Base-by-base conservation (phyloP, 2,797 vertebrate species). In the Paedocypris micromegethes region DNA sequence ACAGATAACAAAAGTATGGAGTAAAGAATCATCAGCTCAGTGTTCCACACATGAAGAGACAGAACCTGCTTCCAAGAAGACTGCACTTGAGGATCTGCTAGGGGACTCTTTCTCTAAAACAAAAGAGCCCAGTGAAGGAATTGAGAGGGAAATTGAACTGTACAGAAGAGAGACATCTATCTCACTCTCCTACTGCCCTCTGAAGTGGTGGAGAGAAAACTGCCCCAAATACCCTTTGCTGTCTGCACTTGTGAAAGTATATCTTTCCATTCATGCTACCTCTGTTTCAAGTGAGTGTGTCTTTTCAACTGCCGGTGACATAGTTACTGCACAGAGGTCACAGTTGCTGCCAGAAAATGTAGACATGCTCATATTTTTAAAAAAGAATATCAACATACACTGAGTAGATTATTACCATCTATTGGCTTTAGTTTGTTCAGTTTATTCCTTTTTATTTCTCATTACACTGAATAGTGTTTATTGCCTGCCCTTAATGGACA, bases 141-240 rank as follows among this genome's bases (percentile, higher is more conserved):
- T 46, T 6, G 45, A 73, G 62, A 52, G 3, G 7, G 63, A 64
- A 56, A 68, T 54, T 58, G 48, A 62, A 47, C 42, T 49, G n/a
- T 76, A 64, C 57, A 57, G 65, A 66, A 75, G 64, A 56, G 62
- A 69, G 40, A 42, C 62, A 2, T 64, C 54, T 59, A 56, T 74
- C 50, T 9, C 47, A 41, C 53, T 72, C 61, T 53, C 51, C 38
- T 53, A 46, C 67, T 62, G 71, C 39, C 62, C 62, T 66, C 59
- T 67, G 43, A 71, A 58, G 47, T 70, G 68, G 57, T 57, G 73
- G 58, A 58, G 41, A 61, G 53, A 66, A 61, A 46, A 56, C 6
- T 3, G 50, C 48, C 39, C 53, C 5, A 8, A 9, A 41, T 55
- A 55, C 41, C 38, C 38, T 55, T 41, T 55, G 44, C 68, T 64